phyloP scores from a whole-genome alignment of 2,888 invertebrate species.

The Mesorhabditis sp. region DNA sequence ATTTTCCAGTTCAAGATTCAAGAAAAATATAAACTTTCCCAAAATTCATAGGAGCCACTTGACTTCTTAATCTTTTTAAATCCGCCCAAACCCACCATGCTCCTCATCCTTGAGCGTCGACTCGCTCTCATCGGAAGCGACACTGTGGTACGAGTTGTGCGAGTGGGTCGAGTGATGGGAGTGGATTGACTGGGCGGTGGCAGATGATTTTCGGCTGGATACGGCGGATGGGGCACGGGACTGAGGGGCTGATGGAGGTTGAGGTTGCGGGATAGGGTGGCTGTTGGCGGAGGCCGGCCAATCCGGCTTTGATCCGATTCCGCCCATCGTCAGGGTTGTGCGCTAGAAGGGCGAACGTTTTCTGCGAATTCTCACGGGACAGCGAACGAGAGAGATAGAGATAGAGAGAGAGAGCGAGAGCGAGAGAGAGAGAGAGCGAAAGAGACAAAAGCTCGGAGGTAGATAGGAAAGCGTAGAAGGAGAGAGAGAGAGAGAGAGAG shows the following conservation, averaged over 20 bases:
- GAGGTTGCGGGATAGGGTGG: background rate
- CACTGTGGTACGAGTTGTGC: slow-evolving; percentile 2
- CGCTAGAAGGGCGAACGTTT: background rate
- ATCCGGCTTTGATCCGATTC: slow-evolving; percentile 2
- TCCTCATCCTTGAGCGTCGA: background rate
- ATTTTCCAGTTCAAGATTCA: too few species aligned
- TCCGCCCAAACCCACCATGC: background rate
- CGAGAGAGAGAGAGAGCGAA: too few species aligned
- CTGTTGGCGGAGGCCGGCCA: background rate
- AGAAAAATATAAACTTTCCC: too few species aligned
- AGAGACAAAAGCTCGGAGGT: too few species aligned
- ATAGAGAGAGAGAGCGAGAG: too few species aligned
- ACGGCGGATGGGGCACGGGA: background rate
- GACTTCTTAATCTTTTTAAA: background rate
- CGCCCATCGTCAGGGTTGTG: background rate
- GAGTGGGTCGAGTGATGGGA: background rate
- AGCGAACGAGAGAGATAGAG: too few species aligned
- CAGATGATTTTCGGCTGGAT: too few species aligned
- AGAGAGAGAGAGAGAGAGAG: too few species aligned
- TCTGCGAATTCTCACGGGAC: too few species aligned
- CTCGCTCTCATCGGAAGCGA: background rate
- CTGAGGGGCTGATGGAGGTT: background rate
- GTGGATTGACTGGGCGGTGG: background rate
- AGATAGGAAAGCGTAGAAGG: too few species aligned
- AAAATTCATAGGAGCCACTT: background rate